Evolutionary conservation across 2,113 vertebrate genomes (phyloP), one percentile per base, ranked within the genome.

Genomic region (Brachypteracias leptosomus): DNA sequence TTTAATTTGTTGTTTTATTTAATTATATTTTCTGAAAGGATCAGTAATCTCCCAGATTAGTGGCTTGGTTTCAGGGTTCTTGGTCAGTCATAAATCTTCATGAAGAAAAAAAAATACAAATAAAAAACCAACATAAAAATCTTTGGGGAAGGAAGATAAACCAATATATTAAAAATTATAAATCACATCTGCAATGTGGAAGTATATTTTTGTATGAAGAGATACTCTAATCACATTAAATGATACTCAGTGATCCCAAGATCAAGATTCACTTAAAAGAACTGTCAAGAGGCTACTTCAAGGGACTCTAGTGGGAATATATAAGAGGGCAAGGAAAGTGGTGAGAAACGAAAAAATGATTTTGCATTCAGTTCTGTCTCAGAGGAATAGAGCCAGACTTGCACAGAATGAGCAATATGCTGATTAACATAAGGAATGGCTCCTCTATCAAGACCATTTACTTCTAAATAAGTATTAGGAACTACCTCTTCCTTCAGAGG

Each of bases 261-360:
- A 92, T 74, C 29, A 78, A 90, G 65, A 89, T 84, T 80, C 35
- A 65, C 42, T 95, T 84, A 68, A 72, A 79, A 78, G 21, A 72
- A 81, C 42, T 89, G 29, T 75, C 94, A 93, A 78, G 80, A 87
- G 77, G 33, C 42, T 89, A 26, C 67, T 86, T 94, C 47, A 86
- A 63, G 38, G 16, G 11, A 59, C 38, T 95, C 29, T 75, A 78
- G 35, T 19, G 63, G 55, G 29, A 84, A 84, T 92, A 88, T 24
- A 28, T 71, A 77, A 71, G 55, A 84, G 35, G 6, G 6, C 4
- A 5, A 77, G 11, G 42, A 71, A 93, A 89, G 26, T 38, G 16
- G 11, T 59, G 16, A 90, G 47, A 4, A 91, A 7, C 0, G 3
- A 85, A 68, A 85, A 89, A 78, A 47, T 35, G 4, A 76, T 90